Percentiles rank a stretch among this genome's conserved stretches.
phyloP scores from a whole-genome alignment of 2,113 vertebrate species.

The Phodopus roborovskii region DNA sequence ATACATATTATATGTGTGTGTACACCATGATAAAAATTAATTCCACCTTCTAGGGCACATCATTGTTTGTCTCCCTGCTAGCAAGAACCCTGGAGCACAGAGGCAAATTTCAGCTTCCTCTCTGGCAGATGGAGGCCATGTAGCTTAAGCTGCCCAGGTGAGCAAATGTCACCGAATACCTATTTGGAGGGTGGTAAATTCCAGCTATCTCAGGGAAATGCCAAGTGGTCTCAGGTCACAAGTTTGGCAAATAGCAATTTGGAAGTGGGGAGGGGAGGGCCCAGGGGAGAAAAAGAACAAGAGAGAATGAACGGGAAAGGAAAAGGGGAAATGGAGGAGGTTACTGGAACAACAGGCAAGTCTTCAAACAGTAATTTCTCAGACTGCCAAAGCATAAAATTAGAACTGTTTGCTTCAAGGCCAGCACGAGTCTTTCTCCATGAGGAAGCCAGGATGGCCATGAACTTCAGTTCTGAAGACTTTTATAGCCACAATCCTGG shows the following conservation, averaged over 20 bases:
- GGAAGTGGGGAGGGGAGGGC: not conserved
- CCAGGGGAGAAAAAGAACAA: constrained; percentile 61
- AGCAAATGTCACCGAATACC: constrained; percentile 87
- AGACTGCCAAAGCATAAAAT: constrained; percentile 12
- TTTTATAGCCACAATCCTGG: constrained; percentile 70
- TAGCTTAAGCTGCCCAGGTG: constrained; percentile 86
- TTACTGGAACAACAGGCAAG: not conserved
- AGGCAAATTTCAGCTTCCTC: constrained; percentile 79
- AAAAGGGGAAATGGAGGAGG: not conserved
- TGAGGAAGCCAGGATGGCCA: constrained; percentile 17
- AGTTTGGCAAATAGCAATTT: constrained; percentile 87
- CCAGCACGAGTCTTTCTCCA: constrained; percentile 53
- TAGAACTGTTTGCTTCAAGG: not conserved
- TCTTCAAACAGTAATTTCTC: not conserved
- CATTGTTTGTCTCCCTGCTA: constrained; percentile 63
- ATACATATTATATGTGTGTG: not conserved
- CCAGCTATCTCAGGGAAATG: constrained; percentile 85
- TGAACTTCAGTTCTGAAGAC: constrained; percentile 51
- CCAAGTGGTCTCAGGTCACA: constrained; percentile 82
- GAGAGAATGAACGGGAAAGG: not conserved
- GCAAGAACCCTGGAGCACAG: constrained; percentile 58
- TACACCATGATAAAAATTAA: constrained; percentile 66
- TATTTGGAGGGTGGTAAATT: constrained; percentile 84
- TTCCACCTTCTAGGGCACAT: constrained; percentile 47
- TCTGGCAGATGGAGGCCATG: constrained; percentile 38